Evolutionary conservation across 2,797 vertebrate genomes (phyloP).

Genomic region (Helicolenus hilgendorfi): DNA sequence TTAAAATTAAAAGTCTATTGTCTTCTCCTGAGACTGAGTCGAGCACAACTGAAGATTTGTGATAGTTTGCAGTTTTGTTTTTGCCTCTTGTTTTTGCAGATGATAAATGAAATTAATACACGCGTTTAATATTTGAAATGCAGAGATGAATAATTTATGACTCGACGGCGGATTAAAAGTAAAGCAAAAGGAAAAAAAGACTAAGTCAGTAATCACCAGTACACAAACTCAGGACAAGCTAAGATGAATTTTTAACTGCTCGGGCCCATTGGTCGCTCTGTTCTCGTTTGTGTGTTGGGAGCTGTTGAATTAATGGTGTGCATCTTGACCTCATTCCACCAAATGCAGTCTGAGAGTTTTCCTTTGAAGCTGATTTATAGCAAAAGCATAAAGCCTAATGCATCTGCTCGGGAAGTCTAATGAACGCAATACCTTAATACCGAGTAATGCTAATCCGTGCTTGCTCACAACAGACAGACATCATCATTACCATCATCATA

Average conservation of each 20-base stretch:
- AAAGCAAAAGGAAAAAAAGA: constrained; percentile 50
- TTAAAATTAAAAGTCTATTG: constrained; percentile 63
- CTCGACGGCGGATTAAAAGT: constrained; percentile 85
- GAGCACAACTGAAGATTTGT: constrained; percentile 76
- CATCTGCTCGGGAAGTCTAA: constrained; percentile 80
- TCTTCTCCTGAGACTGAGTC: constrained; percentile 79
- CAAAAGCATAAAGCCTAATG: constrained; percentile 79
- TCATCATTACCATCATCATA: constrained; percentile 79
- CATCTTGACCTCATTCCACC: constrained; percentile 87
- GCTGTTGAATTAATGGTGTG: constrained; percentile 85
- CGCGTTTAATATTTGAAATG: constrained; percentile 90
- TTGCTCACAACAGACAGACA: constrained; percentile 80
- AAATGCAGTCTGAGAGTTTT: constrained; percentile 75
- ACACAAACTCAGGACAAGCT: constrained; percentile 91
- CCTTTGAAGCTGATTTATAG: constrained; percentile 86
- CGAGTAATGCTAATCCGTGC: constrained; percentile 78
- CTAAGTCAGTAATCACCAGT: constrained; percentile 86
- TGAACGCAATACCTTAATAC: constrained; percentile 83
- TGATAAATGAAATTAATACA: constrained; percentile 92
- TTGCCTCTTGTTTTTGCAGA: constrained; percentile 87
- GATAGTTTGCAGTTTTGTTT: constrained; percentile 87
- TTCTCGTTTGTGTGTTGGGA: constrained; percentile 79
- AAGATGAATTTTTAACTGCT: constrained; percentile 90
- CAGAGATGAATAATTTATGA: constrained; percentile 88
- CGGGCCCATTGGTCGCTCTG: constrained; percentile 79